Evolutionary conservation across 1,140 invertebrate genomes (phyloP).

Genomic region (Trichogramma pretiosum): DNA sequence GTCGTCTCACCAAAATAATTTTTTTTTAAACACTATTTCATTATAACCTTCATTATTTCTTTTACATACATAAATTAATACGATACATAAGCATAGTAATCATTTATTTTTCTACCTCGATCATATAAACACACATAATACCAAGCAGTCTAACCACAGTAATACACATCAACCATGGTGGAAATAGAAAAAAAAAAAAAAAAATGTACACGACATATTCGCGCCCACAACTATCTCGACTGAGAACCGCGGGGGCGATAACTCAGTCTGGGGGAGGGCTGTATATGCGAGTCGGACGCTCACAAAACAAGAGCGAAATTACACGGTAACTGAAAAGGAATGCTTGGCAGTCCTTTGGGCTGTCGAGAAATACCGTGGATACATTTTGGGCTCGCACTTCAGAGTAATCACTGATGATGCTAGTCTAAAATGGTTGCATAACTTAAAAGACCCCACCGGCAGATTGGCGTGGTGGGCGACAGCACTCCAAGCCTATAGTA

Average conservation of each 20-base stretch:
- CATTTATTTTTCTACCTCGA: too few species aligned
- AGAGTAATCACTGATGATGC: constrained; percentile 2
- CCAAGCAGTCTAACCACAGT: not conserved
- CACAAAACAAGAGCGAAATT: not conserved
- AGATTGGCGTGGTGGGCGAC: not conserved
- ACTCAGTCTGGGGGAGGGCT: too few species aligned
- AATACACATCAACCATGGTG: not conserved
- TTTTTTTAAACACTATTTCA: too few species aligned
- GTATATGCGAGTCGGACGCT: not conserved
- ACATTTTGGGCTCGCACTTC: not conserved
- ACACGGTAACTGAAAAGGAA: not conserved
- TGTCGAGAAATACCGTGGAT: not conserved
- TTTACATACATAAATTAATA: too few species aligned
- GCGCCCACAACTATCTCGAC: not conserved
- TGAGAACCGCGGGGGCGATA: not conserved
- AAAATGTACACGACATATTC: not conserved
- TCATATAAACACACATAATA: not conserved
- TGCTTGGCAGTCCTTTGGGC: constrained; percentile 3
- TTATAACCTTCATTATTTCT: too few species aligned
- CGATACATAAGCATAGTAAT: too few species aligned
- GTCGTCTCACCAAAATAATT: too few species aligned
- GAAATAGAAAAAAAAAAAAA: not conserved
- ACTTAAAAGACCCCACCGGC: not conserved
- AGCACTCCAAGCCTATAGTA: not conserved
- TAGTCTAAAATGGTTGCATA: not conserved